A percentile compares a stretch with the other conserved stretches of the same genome.
phyloP scores from a whole-genome alignment of 2,113 vertebrate species.

The Rhynchomys soricoides region DNA sequence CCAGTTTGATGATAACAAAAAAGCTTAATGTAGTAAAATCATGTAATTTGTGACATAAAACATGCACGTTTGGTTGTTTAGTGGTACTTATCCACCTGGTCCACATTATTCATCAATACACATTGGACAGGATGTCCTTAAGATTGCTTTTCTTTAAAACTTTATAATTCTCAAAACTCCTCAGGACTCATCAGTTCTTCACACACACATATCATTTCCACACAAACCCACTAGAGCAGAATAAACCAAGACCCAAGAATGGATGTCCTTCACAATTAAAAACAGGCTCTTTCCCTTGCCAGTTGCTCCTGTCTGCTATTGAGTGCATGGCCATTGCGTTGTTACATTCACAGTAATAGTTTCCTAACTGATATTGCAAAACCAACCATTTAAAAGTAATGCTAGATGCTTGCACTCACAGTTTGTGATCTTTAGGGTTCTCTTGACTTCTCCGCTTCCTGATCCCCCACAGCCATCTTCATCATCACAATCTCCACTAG shows the following conservation, averaged over 20 bases:
- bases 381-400: not conserved
- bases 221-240: not conserved
- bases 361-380: not conserved
- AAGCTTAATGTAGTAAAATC: not conserved
- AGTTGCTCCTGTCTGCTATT: not conserved
- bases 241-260: not conserved
- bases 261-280: not conserved
- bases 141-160: not conserved
- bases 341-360: not conserved
- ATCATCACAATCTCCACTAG: constrained; percentile 94
- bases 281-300: not conserved
- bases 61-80: not conserved
- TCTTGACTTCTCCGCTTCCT: constrained; percentile 87
- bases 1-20: not conserved
- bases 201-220: not conserved
- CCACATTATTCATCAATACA: not conserved
- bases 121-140: not conserved
- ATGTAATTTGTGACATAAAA: not conserved
- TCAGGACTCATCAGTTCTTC: not conserved
- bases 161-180: not conserved
- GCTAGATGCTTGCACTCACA: constrained; percentile 85
- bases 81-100: not conserved
- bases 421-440: constrained; percentile 84
- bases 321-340: not conserved
- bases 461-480: constrained; percentile 92